Percentiles rank a stretch among this genome's conserved stretches.
Conservation (phyloP, 2,888 invertebrate genomes). For the Exocentrus adspersus region DNA sequence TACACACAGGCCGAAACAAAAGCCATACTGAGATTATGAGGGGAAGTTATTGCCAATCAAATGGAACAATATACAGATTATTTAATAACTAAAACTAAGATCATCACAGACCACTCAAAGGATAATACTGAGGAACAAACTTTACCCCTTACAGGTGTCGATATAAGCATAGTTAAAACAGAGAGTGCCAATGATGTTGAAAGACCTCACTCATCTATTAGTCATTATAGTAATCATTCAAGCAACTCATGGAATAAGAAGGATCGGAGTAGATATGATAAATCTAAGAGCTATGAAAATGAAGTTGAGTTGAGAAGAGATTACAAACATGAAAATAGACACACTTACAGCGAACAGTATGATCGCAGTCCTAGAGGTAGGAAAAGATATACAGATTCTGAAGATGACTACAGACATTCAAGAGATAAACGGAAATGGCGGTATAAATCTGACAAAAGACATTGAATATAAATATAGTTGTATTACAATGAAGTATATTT, state of each 20-base stretch:
- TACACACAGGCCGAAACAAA: constrained; percentile 66
- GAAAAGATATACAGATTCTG: constrained; percentile 20
- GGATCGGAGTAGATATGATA: constrained; percentile 7
- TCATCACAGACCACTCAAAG: neutral
- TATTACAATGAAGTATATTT: constrained; percentile 25
- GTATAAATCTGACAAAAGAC: constrained; percentile 31
- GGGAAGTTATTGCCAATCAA: constrained; percentile 70
- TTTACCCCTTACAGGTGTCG: neutral
- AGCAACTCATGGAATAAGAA: constrained; percentile 11
- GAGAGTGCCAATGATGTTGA: constrained; percentile 2
- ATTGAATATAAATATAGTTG: constrained; percentile 24
- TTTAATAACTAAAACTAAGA: constrained; percentile 19
- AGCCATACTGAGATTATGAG: constrained; percentile 70
- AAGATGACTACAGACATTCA: constrained; percentile 19
- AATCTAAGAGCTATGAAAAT: neutral
- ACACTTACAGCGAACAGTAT: constrained; percentile 6
- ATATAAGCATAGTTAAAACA: neutral
- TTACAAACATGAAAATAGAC: constrained; percentile 9
- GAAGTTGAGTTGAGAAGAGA: neutral
- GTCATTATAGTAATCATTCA: constrained; percentile 18
- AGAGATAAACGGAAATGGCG: constrained; percentile 22
- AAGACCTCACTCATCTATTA: constrained; percentile 16
- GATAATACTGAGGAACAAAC: constrained; percentile 6
- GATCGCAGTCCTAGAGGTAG: constrained; percentile 4
- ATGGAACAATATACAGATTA: constrained; percentile 59